Evolutionary conservation across 2,113 vertebrate species (phyloP).

Genomic region (Calyptomena viridis): DNA sequence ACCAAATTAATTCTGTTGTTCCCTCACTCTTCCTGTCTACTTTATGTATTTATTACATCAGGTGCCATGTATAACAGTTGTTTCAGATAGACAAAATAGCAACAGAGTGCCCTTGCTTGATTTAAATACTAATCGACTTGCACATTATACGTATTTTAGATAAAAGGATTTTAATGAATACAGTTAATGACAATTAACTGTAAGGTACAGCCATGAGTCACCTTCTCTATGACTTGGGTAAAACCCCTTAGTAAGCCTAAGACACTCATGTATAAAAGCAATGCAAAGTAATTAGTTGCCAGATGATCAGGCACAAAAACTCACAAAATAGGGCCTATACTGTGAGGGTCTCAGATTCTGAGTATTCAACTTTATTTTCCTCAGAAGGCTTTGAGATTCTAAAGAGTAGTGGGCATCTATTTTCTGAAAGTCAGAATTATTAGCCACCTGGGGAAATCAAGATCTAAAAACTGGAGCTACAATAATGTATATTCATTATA

Average conservation of each 20-base stretch:
- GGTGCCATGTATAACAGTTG: not conserved
- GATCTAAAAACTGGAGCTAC: not conserved
- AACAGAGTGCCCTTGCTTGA: not conserved
- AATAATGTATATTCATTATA: not conserved
- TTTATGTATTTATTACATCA: not conserved
- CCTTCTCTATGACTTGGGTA: not conserved
- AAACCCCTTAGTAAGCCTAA: not conserved
- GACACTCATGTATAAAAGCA: not conserved
- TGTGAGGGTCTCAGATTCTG: not conserved
- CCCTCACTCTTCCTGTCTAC: not conserved
- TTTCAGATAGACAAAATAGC: not conserved
- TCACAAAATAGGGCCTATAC: not conserved
- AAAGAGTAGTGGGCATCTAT: not conserved
- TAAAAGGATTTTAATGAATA: not conserved
- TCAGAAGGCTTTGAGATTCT: not conserved
- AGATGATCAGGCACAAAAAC: not conserved
- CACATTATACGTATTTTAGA: not conserved
- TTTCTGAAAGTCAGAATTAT: conserved; percentile 2
- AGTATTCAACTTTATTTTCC: not conserved
- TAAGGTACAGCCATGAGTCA: not conserved
- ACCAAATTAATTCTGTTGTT: not conserved
- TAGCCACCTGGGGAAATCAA: not conserved
- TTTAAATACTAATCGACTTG: not conserved
- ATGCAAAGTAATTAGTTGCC: not conserved
- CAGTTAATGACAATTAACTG: not conserved